Evolutionary conservation across 2,797 vertebrate genomes (phyloP).

Genomic region (Menidia menidia): DNA sequence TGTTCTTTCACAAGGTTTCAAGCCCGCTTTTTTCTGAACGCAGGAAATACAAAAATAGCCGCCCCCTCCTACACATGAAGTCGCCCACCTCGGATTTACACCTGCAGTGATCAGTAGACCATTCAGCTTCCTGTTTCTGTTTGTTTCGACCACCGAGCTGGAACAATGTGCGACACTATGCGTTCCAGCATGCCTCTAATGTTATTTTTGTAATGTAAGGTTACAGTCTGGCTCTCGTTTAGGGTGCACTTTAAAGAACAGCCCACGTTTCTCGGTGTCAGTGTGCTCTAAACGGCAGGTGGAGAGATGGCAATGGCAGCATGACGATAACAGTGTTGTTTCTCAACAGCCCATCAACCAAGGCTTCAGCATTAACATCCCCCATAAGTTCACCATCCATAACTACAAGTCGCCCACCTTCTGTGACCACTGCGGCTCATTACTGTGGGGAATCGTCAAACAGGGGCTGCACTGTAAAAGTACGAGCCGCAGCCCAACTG

Average conservation of each 20-base stretch:
- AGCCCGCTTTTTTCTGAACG: neutral
- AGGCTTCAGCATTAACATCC: constrained; percentile 97
- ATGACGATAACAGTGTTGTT: neutral
- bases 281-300: too few species aligned
- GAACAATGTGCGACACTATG: constrained; percentile 21
- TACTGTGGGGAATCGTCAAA: constrained; percentile 93
- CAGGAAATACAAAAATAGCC: constrained; percentile 24
- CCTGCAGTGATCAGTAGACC: constrained; percentile 48
- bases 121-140: constrained; percentile 62
- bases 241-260: constrained; percentile 17
- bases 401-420: constrained; percentile 97
- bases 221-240: neutral
- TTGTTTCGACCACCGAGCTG: constrained; percentile 41
- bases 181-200: constrained; percentile 13
- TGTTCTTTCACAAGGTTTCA: neutral
- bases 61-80: constrained; percentile 7
- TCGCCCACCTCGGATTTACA: constrained; percentile 32
- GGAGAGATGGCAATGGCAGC: too few species aligned
- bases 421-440: constrained; percentile 96
- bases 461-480: constrained; percentile 98
- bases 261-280: constrained; percentile 34
- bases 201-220: constrained; percentile 3
- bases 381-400: constrained; percentile 93
- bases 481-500: constrained; percentile 68
- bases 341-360: constrained; percentile 84